Evolutionary conservation across 35 echinoderm and acorn worm species (phyloP), one percentile per base, ranked within the genome.

Genomic region (Lytechinus pictus): DNA sequence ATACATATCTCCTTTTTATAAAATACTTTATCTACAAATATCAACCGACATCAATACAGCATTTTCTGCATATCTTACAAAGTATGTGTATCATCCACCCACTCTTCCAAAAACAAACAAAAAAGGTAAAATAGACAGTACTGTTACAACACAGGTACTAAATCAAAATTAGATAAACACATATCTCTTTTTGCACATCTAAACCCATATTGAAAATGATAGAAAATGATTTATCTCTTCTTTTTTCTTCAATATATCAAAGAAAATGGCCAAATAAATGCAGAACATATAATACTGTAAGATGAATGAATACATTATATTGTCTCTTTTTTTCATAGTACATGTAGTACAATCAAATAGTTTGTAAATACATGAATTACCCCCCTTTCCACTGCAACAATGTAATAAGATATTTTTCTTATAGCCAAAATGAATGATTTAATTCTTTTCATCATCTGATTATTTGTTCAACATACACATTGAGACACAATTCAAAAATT

Each of bases 121-220:
- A 79, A 79, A 79, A 16, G 19, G 19, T n/a, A 79, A 79, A 79
- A 79, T n/a, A 79, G 66, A 79, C 66, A 79, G 66, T 79, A 79
- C 66, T 79, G 66, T 79, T 79, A 79, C 66, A 79, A 79, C 66
- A 79, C 66, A 79, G 66, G 66, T 79, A 79, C 66, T 79, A 79
- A 79, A 79, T 79, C 21, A 79, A 58, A 79, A 79, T 24, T n/a
- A 4, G n/a, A 79, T 79, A 79, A 79, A 79, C 66, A 79, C 33
- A 44, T 44, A 44, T 79, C n/a, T 79, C 66, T 79, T 79, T 79
- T 79, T 79, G 66, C 66, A 79, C 66, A 79, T 79, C 19, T 14
- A 79, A 71, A 79, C 66, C 66, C 66, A 79, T 79, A 79, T 79
- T 79, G 16, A 79, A 16, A 79, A 79, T 79, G 66, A 79, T 79